Evolutionary conservation across 2,888 invertebrate species (phyloP).

Genomic region (Neoaliturus tenellus): DNA sequence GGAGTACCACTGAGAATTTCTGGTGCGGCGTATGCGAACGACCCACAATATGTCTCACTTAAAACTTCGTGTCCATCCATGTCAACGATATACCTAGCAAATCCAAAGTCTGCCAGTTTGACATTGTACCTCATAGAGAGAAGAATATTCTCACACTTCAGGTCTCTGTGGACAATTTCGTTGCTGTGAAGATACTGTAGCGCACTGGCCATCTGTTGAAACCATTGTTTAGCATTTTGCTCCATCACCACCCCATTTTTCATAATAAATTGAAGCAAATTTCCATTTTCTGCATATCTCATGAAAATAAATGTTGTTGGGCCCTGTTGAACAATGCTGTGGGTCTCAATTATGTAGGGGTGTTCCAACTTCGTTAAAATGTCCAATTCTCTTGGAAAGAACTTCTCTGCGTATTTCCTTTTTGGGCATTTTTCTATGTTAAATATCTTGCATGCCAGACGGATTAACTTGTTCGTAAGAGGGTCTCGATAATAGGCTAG

Average conservation of each 20-base stretch:
- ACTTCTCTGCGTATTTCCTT: conserved; percentile 94
- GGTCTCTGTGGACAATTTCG: conserved; percentile 92
- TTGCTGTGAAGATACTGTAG: conserved; percentile 89
- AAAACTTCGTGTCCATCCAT: conserved; percentile 84
- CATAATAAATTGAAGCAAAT: conserved; percentile 90
- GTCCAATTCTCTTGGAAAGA: conserved; percentile 95
- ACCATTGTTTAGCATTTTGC: conserved; percentile 89
- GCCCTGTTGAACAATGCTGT: conserved; percentile 89
- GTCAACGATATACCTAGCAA: conserved; percentile 88
- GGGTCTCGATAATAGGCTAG: conserved; percentile 88
- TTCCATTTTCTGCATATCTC: conserved; percentile 94
- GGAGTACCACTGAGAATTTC: conserved; percentile 94
- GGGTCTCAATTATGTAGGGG: conserved; percentile 93
- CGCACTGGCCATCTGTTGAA: conserved; percentile 89
- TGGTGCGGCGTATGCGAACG: conserved; percentile 97
- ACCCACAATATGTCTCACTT: conserved; percentile 97
- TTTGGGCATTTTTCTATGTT: conserved; percentile 92
- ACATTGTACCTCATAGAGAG: conserved; percentile 90
- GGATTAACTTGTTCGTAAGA: conserved; percentile 80
- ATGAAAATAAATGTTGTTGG: conserved; percentile 93
- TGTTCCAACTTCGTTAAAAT: conserved; percentile 93
- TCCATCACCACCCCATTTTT: conserved; percentile 86
- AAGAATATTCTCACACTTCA: conserved; percentile 96
- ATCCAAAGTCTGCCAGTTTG: conserved; percentile 96
- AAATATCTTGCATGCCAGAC: conserved; percentile 93